Evolutionary conservation across 2,113 vertebrate species (phyloP).

Genomic region (Amia ocellicauda): DNA sequence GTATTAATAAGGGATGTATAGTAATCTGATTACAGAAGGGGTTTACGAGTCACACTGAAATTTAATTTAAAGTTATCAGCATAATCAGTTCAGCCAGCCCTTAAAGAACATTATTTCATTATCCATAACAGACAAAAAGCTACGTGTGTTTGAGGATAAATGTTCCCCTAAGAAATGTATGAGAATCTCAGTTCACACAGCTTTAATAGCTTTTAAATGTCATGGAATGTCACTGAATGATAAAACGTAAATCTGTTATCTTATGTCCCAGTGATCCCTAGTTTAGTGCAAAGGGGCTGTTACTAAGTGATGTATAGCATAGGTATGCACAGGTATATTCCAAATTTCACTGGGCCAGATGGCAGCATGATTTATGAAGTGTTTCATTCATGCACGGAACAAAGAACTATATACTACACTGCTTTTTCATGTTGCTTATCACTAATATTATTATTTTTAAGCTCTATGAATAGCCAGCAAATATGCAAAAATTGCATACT

Average conservation of each 20-base stretch:
- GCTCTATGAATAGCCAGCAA: too few relatives aligned
- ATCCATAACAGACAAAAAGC: slow-evolving; percentile 19
- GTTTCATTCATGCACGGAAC: too few relatives aligned
- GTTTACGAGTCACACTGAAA: slow-evolving; percentile 20
- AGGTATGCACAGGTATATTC: slow-evolving; percentile 32
- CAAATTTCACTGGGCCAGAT: slow-evolving; percentile 59
- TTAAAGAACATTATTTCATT: slow-evolving; percentile 22
- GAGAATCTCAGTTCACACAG: slow-evolving; percentile 57
- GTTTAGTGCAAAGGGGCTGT: slow-evolving; percentile 13
- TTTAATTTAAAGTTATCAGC: slow-evolving; percentile 18
- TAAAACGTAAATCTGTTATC: slow-evolving; percentile 75
- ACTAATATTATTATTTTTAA: too few relatives aligned
- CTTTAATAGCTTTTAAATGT: slow-evolving; percentile 81
- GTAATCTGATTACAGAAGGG: too few relatives aligned
- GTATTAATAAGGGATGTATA: slow-evolving; percentile 22
- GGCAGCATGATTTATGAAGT: slow-evolving; percentile 66
- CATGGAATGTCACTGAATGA: slow-evolving; percentile 76
- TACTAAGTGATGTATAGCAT: slow-evolving; percentile 14
- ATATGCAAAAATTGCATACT: too few relatives aligned
- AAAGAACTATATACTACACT: too few relatives aligned
- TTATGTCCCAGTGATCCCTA: slow-evolving; percentile 61
- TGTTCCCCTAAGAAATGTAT: slow-evolving; percentile 59
- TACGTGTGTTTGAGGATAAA: slow-evolving; percentile 1
- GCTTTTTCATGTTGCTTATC: too few relatives aligned
- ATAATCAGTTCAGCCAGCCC: slow-evolving; percentile 21